Evolutionary conservation across 2,113 vertebrate species (phyloP), one percentile per base, ranked within the genome.

Genomic region (Catagonus wagneri): DNA sequence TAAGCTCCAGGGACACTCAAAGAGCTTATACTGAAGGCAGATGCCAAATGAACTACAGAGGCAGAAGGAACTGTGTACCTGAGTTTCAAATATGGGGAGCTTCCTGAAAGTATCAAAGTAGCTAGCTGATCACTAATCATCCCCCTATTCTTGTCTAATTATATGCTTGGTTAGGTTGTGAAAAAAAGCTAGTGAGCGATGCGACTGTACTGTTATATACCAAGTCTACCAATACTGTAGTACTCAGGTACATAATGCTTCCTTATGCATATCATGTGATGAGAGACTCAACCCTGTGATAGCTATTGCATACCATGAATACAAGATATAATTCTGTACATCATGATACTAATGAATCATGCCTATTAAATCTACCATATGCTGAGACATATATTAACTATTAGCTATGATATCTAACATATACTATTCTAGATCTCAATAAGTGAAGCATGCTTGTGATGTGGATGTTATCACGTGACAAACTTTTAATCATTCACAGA

Each of bases 61-160:
- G n/a, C 22, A 79, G 39, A 89, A 91, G 44, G 44, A 80, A 29
- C 23, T 22, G 6, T 61, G 22, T 2, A 10, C 14, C 25, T 75
- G 74, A 90, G 22, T 80, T 95, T 83, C 19, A 78, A 81, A 76
- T 56, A 90, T 3, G 60, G 39, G n/a, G 34, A 94, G n/a, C 17
- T 74, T 79, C 34, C n/a, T 22, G 32, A 78, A 80, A 93, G 12
- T 71, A 52, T 50, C 34, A 65, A 54, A 93, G 65, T 16, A 36
- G 50, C n/a, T 87, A 84, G 14, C 52, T 83, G 16, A 83, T 93
- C 29, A 20, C 71, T 85, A 58, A 94, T 74, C 44, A 52, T 16
- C 0, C 2, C 39, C 36, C 9, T 66, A 4, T 75, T 68, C 13
- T 84, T 44, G 8, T 68, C 20, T 23, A 85, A 14, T 39, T 32